These are phyloP conservation scores for Edolisoma coerulescens DNA, from an alignment of 2,113 vertebrate genomes.

Conservation along the genomic window DNA sequence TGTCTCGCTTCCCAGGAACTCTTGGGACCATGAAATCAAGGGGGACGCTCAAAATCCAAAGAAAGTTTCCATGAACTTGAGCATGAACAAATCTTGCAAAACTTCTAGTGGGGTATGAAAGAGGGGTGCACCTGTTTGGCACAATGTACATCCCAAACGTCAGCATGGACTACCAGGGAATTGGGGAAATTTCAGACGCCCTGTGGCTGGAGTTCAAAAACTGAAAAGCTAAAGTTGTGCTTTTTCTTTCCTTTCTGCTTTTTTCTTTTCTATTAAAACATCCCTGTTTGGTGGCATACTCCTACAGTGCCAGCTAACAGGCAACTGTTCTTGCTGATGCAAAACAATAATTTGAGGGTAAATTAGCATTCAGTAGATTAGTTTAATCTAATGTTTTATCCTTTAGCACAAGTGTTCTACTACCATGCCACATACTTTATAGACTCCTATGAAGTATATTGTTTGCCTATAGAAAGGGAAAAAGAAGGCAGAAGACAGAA, in stretches of 20 bases:
- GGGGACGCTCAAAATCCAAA: not conserved
- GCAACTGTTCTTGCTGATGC: not conserved
- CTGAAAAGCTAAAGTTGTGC: not conserved
- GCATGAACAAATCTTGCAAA: not conserved
- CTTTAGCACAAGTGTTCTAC: not conserved
- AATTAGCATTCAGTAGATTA: not conserved
- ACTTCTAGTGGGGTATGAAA: not conserved
- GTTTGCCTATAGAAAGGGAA: not conserved
- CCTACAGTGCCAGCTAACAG: not conserved
- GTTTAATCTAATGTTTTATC: not conserved
- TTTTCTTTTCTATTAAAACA: not conserved
- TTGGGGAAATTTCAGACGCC: not conserved
- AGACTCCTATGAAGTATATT: not conserved
- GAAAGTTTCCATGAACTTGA: not conserved
- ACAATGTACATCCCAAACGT: not conserved
- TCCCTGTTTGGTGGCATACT: not conserved
- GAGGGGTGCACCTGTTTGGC: not conserved
- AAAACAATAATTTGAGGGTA: not conserved
- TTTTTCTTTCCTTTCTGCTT: not conserved
- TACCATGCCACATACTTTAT: not conserved
- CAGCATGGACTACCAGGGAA: not conserved
- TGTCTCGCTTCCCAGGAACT: accelerated
- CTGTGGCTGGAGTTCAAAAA: not conserved
- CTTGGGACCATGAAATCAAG: not conserved
- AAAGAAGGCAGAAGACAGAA: not conserved